Base-by-base conservation (phyloP, 2,113 vertebrate genomes). In the Albula glossodonta region DNA sequence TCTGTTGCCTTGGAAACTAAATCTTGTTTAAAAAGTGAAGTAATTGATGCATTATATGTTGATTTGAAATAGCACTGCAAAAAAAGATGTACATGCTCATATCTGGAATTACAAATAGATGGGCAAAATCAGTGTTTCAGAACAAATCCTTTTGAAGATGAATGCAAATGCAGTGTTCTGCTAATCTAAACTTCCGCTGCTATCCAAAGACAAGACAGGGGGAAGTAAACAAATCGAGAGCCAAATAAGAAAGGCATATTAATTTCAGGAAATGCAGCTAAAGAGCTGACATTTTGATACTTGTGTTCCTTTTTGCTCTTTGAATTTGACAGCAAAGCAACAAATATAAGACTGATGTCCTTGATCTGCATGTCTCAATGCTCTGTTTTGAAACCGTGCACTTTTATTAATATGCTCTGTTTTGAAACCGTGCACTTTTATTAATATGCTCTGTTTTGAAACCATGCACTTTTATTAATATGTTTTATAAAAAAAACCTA, bases 41-140 rank as follows among this genome's bases (percentile, higher is more conserved):
- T 86, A 86, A 87, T 83, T 87, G 86, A 56, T 82, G 74, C 49
- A 87, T 83, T 79, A 41, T 83, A 80, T 83, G 86, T n/a, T 60
- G 53, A 87, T 87, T 83, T 52, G 19, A 87, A 87, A 83, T 25
- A 51, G 81, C 78, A 51, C 74, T 41, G 19, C 15, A 22, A 87
- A 87, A 83, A 66, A n/a, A 8, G 48, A 79, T 66, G 56, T 60
- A 66, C 49, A 78, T 19, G 15, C 78, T 83, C n/a, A 66, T 83
- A 86, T 48, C n/a, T 66, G 31, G 77, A 12, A 51, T 57, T 80
- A 66, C 66, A 78, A 83, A 83, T 78, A 86, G 81, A 86, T 82
- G 80, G 48, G 50, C 10, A 53, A 70, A 84, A 79, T 86, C 6
- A 48, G 51, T 25, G 50, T 81, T 86, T 86, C 53, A 83, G 51